Percentiles rank a stretch among this genome's conserved stretches.
phyloP scores from a whole-genome alignment of 2,888 invertebrate species.

The Fragum whitleyi region DNA sequence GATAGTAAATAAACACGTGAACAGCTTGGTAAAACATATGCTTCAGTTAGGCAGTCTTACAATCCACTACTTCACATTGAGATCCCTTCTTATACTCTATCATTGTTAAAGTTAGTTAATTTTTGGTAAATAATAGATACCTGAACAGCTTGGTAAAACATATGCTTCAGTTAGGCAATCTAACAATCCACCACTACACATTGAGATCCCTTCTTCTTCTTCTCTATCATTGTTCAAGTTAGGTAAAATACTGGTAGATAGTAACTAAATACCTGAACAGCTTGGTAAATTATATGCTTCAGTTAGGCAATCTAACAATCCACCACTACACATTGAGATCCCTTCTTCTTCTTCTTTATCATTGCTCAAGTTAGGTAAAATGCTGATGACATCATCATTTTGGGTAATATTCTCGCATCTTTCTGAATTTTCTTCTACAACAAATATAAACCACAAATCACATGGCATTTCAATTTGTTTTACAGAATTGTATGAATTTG shows the following conservation, averaged over 20 bases:
- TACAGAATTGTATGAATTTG: no score
- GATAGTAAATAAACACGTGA: no score
- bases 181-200: slow-evolving; percentile 1
- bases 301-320: slow-evolving; percentile 11
- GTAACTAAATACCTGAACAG: not conserved
- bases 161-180: slow-evolving; percentile 13
- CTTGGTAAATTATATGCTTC: not conserved
- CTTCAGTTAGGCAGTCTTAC: slow-evolving; percentile 2
- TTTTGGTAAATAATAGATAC: not conserved
- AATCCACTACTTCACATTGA: slow-evolving; percentile 9
- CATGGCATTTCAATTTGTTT: no score
- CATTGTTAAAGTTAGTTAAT: no score
- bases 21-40: no score
- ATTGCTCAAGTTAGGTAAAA: no score
- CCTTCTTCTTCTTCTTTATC: not conserved
- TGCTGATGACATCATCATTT: no score
- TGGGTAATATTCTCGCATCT: no score
- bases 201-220: not conserved
- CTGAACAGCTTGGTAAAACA: not conserved
- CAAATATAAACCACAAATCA: no score
- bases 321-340: slow-evolving; percentile 6
- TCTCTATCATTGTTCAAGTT: no score
- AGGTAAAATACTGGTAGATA: not conserved
- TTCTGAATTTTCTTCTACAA: no score
- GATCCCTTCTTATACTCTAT: not conserved